Evolutionary conservation across 1,140 invertebrate genomes (phyloP).

Genomic region (Phenacoccus solenopsis): DNA sequence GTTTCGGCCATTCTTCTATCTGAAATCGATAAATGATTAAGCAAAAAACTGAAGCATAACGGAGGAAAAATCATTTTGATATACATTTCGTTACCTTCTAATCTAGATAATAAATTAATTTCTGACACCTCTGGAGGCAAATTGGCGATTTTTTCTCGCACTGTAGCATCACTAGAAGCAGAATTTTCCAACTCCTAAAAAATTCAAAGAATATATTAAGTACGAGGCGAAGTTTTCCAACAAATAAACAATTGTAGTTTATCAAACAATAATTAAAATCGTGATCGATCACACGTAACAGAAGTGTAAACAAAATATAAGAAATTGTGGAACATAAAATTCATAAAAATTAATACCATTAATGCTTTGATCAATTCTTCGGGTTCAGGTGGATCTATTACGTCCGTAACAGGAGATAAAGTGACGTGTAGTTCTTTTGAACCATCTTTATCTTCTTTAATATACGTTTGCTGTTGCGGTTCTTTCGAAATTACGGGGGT

Average conservation of each 20-base stretch:
- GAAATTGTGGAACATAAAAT: neutral
- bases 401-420: slow-evolving; percentile 59
- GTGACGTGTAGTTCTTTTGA: slow-evolving; percentile 58
- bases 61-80: slow-evolving; percentile 23
- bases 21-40: slow-evolving; percentile 32
- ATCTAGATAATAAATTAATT: slow-evolving; percentile 64
- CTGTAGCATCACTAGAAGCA: slow-evolving; percentile 82
- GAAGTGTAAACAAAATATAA: neutral
- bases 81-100: too few species aligned
- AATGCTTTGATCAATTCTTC: slow-evolving; percentile 72
- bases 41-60: neutral
- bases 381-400: slow-evolving; percentile 75
- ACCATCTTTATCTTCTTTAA: slow-evolving; percentile 45
- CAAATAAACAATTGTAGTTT: slow-evolving; percentile 9
- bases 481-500: slow-evolving; percentile 25
- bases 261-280: neutral
- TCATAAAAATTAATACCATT: slow-evolving; percentile 32
- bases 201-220: slow-evolving; percentile 16
- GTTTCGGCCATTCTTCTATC: slow-evolving; percentile 59
- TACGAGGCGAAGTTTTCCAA: slow-evolving; percentile 18
- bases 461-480: slow-evolving; percentile 42
- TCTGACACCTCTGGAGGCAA: slow-evolving; percentile 90
- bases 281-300: neutral
- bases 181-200: slow-evolving; percentile 83
- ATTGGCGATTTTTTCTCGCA: slow-evolving; percentile 83